Base-by-base conservation (phyloP, 2,113 vertebrate genomes). In the Thinocorus orbignyianus region DNA sequence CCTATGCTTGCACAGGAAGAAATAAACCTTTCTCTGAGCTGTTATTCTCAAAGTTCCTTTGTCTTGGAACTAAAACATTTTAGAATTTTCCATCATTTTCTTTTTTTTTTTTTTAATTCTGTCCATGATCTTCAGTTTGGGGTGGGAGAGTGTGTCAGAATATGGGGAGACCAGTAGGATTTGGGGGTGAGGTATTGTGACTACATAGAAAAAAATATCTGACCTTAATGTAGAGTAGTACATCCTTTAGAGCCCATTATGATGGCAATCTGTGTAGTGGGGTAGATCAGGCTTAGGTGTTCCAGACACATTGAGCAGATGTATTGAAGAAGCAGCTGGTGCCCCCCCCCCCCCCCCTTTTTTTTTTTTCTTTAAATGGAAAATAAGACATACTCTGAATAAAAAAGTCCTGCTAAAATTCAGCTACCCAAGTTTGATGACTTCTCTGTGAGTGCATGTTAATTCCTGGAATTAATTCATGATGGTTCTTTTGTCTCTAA, bases 111-210 rank as follows among this genome's bases (percentile, higher is more conserved):
- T 44, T 48, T 35, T 4, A 10, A 14, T 70, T 60, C 31, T 73
- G 24, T 10, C 11, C 2, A 1, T 66, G 7, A 12, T 44, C 8
- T 77, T 81, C n/a, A 13, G 2, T 57, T 39, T 37, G 5, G 8
- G 3, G 8, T 20, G 2, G 10, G 6, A 1, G 2, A 1, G 1
- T 18, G 20, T 37, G 16, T 31, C 44, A 58, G 66, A 37, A 61
- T 65, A 60, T 3, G 11, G 6, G 14, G 9, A 17, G 82, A 42
- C 4, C 31, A 39, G 39, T 68, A 76, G 30, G 24, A 64, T 77
- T 30, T 87, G 41, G 15, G 8, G 17, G 5, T 70, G 20, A 62
- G 39, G 2, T 74, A 22, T 70, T 90, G 46, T 35, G 10, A 55
- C 22, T 33, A 3, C 48, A 8, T 17, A 20, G 46, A 76, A 85